phyloP scores from a whole-genome alignment of 2,888 invertebrate genomes.

The Mesorhabditis sp. region DNA sequence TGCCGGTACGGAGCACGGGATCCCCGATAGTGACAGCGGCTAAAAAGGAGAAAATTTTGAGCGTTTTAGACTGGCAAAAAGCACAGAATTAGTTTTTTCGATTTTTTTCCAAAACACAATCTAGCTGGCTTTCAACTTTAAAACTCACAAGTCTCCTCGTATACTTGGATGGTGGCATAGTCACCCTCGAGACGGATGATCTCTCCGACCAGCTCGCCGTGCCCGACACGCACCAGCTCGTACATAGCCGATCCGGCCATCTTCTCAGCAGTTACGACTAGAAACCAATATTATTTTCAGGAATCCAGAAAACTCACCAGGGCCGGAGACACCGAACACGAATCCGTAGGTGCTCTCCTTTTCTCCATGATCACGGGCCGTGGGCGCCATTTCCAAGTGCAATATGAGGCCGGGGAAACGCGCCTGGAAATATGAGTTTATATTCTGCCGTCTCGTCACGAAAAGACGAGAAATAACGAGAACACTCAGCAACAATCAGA shows the following conservation, averaged over 20 bases:
- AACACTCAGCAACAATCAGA: no score
- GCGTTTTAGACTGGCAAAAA: conserved; percentile 7
- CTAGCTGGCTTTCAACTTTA: not conserved
- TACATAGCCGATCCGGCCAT: conserved; percentile 97
- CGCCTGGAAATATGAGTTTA: no score
- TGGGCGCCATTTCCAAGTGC: not conserved
- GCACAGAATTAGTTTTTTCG: not conserved
- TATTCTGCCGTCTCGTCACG: no score
- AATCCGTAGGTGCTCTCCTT: conserved; percentile 84
- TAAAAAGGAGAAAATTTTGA: conserved; percentile 20
- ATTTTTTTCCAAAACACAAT: not conserved
- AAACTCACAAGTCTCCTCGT: conserved; percentile 65
- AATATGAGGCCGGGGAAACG: no score
- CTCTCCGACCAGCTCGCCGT: conserved; percentile 95
- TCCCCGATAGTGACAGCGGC: conserved; percentile 99
- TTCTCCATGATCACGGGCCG: conserved; percentile 5
- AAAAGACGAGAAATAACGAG: no score
- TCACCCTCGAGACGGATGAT: conserved; percentile 99
- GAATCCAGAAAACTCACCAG: conserved; percentile 68
- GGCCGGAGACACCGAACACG: conserved; percentile 95
- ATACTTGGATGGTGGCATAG: conserved; percentile 97
- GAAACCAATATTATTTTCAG: conserved; percentile 20
- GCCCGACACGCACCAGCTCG: conserved; percentile 97
- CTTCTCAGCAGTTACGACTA: conserved; percentile 96
- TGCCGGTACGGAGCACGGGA: conserved; percentile 95